Conservation (phyloP, 2,113 vertebrate genomes). For the Fulica atra region DNA sequence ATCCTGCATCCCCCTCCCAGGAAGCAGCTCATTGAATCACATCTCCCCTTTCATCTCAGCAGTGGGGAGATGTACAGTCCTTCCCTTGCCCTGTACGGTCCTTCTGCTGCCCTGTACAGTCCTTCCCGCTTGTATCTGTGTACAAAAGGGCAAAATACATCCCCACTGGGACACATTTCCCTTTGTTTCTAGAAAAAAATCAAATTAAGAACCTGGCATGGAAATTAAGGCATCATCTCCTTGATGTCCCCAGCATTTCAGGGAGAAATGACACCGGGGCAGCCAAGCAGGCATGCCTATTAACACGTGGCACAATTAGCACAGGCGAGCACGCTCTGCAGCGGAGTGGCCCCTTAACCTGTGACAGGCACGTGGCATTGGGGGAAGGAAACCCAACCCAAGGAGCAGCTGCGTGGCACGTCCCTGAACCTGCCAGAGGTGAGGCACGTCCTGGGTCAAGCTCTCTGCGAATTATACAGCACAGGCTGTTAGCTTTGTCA, state of each 20-base stretch:
- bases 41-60: background rate
- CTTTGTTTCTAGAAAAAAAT: background rate
- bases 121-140: background rate
- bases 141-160: background rate
- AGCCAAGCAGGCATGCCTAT: background rate
- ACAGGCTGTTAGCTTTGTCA: background rate
- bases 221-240: background rate
- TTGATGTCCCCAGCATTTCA: background rate
- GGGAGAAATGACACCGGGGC: background rate
- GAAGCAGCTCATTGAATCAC: background rate
- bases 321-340: background rate
- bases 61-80: background rate
- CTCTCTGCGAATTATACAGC: background rate
- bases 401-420: background rate
- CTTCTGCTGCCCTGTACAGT: background rate
- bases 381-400: background rate
- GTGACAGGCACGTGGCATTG: background rate
- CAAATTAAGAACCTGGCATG: background rate
- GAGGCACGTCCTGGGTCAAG: background rate
- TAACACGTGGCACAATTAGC: background rate
- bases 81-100: too few relatives aligned
- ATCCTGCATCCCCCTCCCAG: background rate
- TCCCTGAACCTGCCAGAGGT: background rate
- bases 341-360: background rate
- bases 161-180: background rate